These are phyloP conservation scores for Jordanella pulchra DNA, from an alignment of 2,797 vertebrate species.

Conservation along the genomic window DNA sequence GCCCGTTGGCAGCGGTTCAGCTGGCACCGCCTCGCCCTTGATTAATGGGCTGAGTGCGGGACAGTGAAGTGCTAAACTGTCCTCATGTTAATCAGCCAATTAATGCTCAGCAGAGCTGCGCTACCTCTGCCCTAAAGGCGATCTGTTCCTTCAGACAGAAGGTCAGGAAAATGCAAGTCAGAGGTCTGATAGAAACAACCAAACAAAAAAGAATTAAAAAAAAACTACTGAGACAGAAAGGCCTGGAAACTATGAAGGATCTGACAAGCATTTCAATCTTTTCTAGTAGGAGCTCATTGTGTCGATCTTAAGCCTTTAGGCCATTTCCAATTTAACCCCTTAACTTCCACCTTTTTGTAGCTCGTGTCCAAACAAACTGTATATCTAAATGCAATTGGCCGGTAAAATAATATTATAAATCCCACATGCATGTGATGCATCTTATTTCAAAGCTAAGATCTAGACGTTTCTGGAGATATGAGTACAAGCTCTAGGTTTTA, in stretches of 20 bases:
- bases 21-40: constrained; percentile 67
- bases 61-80: constrained; percentile 79
- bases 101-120: constrained; percentile 70
- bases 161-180: constrained; percentile 32
- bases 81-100: constrained; percentile 83
- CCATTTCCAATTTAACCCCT: constrained; percentile 49
- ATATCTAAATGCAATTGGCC: no score
- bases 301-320: constrained; percentile 25
- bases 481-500: no score
- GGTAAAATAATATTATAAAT: no score
- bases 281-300: constrained; percentile 12
- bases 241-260: constrained; percentile 12
- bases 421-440: no score
- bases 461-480: no score
- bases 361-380: no score
- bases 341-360: no score
- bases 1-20: constrained; percentile 69
- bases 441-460: no score
- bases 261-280: no score
- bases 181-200: constrained; percentile 11
- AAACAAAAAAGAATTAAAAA: constrained; percentile 9
- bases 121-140: constrained; percentile 64
- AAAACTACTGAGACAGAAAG: constrained; percentile 1
- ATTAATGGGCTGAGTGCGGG: constrained; percentile 75
- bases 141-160: constrained; percentile 64